These are phyloP conservation scores for Corydoras maculifer DNA, from an alignment of 2,113 vertebrate species.

Conservation along the genomic window DNA sequence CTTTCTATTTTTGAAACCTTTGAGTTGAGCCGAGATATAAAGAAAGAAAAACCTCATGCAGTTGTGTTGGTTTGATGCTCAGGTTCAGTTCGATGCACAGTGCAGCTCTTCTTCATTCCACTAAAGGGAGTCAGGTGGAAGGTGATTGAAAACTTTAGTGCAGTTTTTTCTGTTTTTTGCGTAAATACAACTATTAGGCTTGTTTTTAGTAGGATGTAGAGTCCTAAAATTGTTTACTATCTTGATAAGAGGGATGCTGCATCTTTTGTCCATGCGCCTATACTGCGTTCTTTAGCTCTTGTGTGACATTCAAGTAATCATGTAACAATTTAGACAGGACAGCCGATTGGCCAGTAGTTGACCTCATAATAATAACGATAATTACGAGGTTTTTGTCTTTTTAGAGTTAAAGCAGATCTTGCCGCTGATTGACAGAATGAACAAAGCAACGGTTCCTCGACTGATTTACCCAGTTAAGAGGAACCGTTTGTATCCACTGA, in stretches of 20 bases:
- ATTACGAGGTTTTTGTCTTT: background rate
- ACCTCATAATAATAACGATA: constrained; percentile 31
- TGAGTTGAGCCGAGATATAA: constrained; percentile 17
- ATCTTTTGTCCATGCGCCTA: constrained; percentile 42
- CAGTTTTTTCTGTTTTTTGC: constrained; percentile 22
- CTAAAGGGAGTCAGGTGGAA: constrained; percentile 48
- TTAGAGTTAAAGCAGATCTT: background rate
- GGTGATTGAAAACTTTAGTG: constrained; percentile 18
- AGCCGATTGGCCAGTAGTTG: constrained; percentile 40
- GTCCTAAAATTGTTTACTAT: constrained; percentile 40
- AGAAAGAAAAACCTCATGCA: constrained; percentile 17
- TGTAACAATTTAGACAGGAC: constrained; percentile 37
- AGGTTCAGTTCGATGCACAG: constrained; percentile 49
- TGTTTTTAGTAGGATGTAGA: background rate
- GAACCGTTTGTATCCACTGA: no score
- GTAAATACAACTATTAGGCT: background rate
- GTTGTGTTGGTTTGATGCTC: constrained; percentile 50
- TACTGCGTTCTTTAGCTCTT: constrained; percentile 23
- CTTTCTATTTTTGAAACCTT: constrained; percentile 42
- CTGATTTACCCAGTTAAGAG: no score
- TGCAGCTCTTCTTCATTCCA: constrained; percentile 42
- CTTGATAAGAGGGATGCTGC: constrained; percentile 59
- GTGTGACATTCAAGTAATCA: constrained; percentile 39
- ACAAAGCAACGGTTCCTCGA: no score
- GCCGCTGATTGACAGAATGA: background rate